These are phyloP conservation scores for Lycopodina hypogea DNA, from an alignment of 37 sponge, comb jelly and placozoan genomes.

Conservation along the genomic window DNA sequence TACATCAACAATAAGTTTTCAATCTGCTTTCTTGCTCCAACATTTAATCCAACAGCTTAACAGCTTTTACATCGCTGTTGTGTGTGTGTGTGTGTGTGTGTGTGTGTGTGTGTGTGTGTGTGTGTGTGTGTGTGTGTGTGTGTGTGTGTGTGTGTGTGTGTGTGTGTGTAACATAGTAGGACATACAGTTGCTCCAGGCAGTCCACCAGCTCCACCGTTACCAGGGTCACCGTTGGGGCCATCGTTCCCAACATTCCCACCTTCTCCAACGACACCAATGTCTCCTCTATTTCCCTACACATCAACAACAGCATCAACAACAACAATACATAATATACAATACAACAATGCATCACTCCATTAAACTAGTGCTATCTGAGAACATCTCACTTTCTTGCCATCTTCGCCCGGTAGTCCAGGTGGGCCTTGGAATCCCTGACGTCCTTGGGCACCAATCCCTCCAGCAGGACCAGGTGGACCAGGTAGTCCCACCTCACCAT, in stretches of 20 bases:
- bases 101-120: too few relatives aligned
- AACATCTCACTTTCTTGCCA: conserved; percentile 57
- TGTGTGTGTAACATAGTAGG: too few relatives aligned
- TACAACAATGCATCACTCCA: too few relatives aligned
- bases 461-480: conserved; percentile 55
- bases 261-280: conserved; percentile 23
- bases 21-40: too few relatives aligned
- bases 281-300: conserved; percentile 9
- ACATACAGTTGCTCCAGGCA: conserved; percentile 44
- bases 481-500: conserved; percentile 32
- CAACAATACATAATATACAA: neutral
- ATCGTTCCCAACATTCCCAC: conserved; percentile 6
- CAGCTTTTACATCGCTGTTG: too few relatives aligned
- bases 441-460: conserved; percentile 38
- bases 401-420: conserved; percentile 43
- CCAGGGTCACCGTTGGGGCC: conserved; percentile 54
- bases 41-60: too few relatives aligned
- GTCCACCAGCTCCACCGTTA: conserved; percentile 37
- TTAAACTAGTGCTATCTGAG: too few relatives aligned
- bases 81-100: too few relatives aligned
- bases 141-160: too few relatives aligned
- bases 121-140: too few relatives aligned
- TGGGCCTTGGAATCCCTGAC: conserved; percentile 42
- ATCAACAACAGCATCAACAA: too few relatives aligned
- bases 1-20: too few relatives aligned